These are phyloP conservation scores for Mustela nigripes DNA, from an alignment of 2,113 vertebrate species.

Conservation along the genomic window DNA sequence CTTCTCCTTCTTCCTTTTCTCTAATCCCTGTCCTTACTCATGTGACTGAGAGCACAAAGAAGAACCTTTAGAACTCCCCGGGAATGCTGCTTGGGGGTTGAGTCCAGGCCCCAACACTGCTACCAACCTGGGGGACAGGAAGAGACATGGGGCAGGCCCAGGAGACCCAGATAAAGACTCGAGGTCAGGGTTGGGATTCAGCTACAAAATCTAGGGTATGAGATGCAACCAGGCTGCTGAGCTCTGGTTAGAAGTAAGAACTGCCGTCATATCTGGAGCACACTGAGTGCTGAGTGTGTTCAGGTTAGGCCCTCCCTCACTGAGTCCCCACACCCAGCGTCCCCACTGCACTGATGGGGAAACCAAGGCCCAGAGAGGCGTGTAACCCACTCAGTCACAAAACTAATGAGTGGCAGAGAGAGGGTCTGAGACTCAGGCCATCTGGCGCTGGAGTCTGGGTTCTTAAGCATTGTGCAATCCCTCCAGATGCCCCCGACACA, in stretches of 20 bases:
- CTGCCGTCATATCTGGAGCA: background rate
- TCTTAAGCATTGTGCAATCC: background rate
- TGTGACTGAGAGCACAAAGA: background rate
- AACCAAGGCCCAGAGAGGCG: background rate
- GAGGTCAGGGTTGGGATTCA: background rate
- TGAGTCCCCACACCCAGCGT: background rate
- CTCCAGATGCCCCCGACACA: fast-evolving
- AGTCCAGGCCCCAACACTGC: background rate
- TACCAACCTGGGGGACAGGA: background rate
- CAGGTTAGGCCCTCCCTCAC: background rate
- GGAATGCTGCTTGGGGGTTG: background rate
- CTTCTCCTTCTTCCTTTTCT: background rate
- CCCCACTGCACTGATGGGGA: background rate
- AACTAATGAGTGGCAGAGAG: background rate
- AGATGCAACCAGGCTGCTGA: background rate
- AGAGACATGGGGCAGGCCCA: background rate
- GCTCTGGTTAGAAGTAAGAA: background rate
- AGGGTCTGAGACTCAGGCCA: background rate
- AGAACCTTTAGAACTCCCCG: background rate
- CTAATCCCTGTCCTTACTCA: background rate
- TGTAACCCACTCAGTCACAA: background rate
- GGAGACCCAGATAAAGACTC: background rate
- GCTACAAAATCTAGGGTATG: background rate
- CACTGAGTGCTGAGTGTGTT: background rate
- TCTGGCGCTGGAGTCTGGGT: background rate